These are phyloP conservation scores for Rhinoraja longicauda DNA, from an alignment of 2,797 vertebrate genomes.

Conservation along the genomic window DNA sequence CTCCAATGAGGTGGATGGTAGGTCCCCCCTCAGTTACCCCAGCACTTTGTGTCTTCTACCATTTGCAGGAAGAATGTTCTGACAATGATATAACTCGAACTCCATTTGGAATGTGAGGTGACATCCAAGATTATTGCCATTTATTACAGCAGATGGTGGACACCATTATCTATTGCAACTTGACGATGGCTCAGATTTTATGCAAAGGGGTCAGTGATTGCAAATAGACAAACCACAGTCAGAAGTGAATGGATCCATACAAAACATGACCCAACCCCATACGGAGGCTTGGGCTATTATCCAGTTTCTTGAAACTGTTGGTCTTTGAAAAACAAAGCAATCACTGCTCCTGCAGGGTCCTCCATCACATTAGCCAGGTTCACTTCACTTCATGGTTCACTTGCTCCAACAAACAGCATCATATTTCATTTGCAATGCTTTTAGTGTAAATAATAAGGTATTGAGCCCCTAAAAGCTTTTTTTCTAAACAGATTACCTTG, in stretches of 20 bases:
- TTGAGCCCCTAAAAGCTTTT: slow-evolving; percentile 33
- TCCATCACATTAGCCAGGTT: slow-evolving; percentile 30
- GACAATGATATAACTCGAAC: not conserved
- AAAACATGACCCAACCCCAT: not conserved
- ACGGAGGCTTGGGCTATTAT: not conserved
- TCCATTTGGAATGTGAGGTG: not conserved
- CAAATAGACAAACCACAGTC: not conserved
- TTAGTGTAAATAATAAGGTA: slow-evolving; percentile 20
- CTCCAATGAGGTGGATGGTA: too few relatives aligned
- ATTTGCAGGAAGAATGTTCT: not conserved
- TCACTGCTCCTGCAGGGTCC: not conserved
- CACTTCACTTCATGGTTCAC: slow-evolving; percentile 31
- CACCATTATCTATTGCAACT: not conserved
- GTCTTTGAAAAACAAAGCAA: not conserved
- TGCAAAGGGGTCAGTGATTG: not conserved
- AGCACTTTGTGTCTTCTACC: not conserved
- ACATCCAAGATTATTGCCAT: not conserved
- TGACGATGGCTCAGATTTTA: not conserved
- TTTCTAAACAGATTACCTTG: slow-evolving; percentile 28
- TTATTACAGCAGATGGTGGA: not conserved
- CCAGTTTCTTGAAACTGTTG: not conserved
- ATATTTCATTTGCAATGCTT: slow-evolving; percentile 34
- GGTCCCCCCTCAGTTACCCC: too few relatives aligned
- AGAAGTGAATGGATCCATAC: slow-evolving; percentile 27
- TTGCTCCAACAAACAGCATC: not conserved